phyloP scores from a whole-genome alignment of 2,888 invertebrate genomes.

The Sussaba pulchella region DNA sequence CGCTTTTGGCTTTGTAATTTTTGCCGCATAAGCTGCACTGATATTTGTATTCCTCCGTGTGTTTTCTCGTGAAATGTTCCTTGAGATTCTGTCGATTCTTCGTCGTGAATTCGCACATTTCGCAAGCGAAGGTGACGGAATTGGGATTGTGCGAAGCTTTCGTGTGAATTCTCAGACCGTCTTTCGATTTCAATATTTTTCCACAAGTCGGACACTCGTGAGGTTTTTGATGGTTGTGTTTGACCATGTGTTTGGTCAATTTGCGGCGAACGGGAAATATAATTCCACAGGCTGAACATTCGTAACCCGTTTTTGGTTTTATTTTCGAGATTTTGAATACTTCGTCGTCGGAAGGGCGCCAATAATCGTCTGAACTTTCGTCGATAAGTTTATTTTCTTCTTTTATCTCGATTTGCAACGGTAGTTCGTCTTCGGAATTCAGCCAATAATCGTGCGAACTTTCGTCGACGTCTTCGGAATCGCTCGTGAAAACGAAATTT shows the following conservation, averaged over 20 bases:
- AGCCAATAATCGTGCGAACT: conserved; percentile 18
- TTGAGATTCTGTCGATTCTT: conserved; percentile 58
- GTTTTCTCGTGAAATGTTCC: conserved; percentile 66
- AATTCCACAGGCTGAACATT: conserved; percentile 51
- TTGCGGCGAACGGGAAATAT: conserved; percentile 49
- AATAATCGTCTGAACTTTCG: conserved; percentile 61
- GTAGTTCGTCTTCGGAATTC: conserved; percentile 6
- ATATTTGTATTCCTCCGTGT: conserved; percentile 74
- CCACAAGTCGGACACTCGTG: conserved; percentile 68
- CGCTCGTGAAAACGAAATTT: not conserved
- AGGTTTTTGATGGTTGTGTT: conserved; percentile 62
- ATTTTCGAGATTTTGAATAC: conserved; percentile 8
- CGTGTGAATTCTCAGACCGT: conserved; percentile 66
- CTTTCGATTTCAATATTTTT: conserved; percentile 67
- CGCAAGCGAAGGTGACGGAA: conserved; percentile 64
- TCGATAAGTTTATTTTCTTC: conserved; percentile 35
- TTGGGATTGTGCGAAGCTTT: conserved; percentile 65
- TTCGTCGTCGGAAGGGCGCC: conserved; percentile 42
- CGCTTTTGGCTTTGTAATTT: conserved; percentile 54
- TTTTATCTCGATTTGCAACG: conserved; percentile 1
- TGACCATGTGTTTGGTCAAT: conserved; percentile 63
- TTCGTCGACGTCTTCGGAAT: conserved; percentile 19
- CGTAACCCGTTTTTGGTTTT: conserved; percentile 8
- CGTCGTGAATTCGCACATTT: conserved; percentile 67
- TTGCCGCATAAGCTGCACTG: conserved; percentile 67